phyloP scores from a whole-genome alignment of 1,140 invertebrate species.

The Dendrolimus punctatus region DNA sequence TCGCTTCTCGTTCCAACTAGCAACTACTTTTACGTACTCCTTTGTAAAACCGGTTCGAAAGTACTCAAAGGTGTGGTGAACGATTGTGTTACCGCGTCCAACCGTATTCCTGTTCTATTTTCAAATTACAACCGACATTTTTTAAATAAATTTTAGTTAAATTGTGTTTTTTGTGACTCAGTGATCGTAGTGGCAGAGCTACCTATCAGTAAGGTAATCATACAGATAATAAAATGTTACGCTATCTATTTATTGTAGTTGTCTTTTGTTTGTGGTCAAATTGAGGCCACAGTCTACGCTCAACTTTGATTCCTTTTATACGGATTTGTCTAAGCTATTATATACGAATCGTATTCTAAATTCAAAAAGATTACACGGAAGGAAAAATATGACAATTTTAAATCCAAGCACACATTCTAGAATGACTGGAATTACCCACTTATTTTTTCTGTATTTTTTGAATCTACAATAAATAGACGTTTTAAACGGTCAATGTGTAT shows the following conservation, averaged over 20 bases:
- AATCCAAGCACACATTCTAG: no score
- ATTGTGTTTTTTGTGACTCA: slow-evolving; percentile 9
- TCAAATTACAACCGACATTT: slow-evolving; percentile 17
- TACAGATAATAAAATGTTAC: slow-evolving; percentile 17
- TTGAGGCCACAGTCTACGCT: no score
- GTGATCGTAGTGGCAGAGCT: slow-evolving; percentile 17
- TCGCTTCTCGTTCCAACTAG: slow-evolving; percentile 11
- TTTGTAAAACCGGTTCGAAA: slow-evolving; percentile 30
- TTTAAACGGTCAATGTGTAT: no score
- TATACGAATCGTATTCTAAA: no score
- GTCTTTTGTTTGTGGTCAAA: no score
- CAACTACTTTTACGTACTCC: slow-evolving; percentile 29
- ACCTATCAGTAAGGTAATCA: slow-evolving; percentile 26
- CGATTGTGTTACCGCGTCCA: slow-evolving; percentile 24
- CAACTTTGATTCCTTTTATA: no score
- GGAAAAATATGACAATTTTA: no score
- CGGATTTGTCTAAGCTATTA: no score
- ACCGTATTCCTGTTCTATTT: slow-evolving; percentile 23
- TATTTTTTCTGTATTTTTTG: no score
- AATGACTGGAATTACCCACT: no score
- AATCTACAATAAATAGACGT: no score
- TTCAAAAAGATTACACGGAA: no score
- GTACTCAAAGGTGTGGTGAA: slow-evolving; percentile 29
- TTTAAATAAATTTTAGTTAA: slow-evolving; percentile 13
- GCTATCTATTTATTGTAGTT: slow-evolving; percentile 12